These are phyloP conservation scores for Megaceryle torquata DNA, from an alignment of 2,113 vertebrate species.

Conservation along the genomic window DNA sequence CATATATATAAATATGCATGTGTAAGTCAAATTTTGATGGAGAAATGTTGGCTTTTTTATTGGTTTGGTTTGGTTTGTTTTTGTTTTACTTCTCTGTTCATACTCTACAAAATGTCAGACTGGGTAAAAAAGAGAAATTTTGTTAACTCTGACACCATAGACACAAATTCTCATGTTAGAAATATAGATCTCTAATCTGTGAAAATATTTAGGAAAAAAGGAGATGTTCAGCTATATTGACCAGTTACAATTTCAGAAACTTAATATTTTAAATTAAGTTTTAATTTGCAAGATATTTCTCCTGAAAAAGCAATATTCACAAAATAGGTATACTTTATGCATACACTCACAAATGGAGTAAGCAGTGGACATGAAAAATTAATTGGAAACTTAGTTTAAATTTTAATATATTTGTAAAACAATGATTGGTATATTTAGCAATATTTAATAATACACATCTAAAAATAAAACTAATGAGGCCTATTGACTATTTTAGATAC, in stretches of 20 bases:
- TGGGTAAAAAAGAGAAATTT: neutral
- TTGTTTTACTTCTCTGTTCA: neutral
- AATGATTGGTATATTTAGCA: neutral
- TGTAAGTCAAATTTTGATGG: neutral
- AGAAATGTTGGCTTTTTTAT: too few species aligned
- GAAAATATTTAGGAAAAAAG: neutral
- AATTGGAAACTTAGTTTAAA: neutral
- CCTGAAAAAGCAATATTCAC: neutral
- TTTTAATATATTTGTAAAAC: neutral
- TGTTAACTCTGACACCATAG: neutral
- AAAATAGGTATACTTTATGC: fast-evolving
- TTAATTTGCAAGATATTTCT: neutral
- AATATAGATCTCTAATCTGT: neutral
- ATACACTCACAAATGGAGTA: neutral
- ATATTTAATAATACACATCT: neutral
- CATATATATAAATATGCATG: neutral
- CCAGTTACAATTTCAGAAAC: neutral
- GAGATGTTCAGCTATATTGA: neutral
- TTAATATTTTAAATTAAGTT: too few species aligned
- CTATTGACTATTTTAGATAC: neutral
- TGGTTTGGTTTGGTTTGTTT: too few species aligned
- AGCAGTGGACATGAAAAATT: neutral
- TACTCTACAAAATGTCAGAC: neutral
- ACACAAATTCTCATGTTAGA: neutral
- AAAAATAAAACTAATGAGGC: neutral